Evolutionary conservation across 2,797 vertebrate species (phyloP).

Genomic region (Propithecus perrieri): DNA sequence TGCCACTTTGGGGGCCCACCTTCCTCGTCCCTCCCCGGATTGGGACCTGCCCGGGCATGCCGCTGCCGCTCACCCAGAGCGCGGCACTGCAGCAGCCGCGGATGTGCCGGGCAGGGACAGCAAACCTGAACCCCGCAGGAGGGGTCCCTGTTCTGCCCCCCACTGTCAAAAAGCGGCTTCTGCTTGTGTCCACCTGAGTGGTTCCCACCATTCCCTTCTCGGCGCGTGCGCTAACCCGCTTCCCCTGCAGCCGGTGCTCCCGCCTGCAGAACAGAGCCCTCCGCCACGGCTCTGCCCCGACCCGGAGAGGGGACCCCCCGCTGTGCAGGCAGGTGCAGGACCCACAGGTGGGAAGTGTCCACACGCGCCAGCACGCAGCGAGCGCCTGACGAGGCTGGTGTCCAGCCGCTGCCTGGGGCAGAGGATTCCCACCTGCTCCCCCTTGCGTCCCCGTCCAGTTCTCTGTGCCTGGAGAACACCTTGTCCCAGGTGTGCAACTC

Average conservation of each 20-base stretch:
- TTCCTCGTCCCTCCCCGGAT: not conserved
- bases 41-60: not conserved
- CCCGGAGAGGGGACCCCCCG: not conserved
- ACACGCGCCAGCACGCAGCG: too few species aligned
- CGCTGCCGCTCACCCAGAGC: not conserved
- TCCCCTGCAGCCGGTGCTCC: rapidly evolving
- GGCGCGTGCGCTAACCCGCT: too few species aligned
- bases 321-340: not conserved
- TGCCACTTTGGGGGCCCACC: not conserved
- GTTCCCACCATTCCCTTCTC: not conserved
- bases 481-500: too few species aligned
- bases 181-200: not conserved
- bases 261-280: not conserved
- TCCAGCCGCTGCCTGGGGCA: not conserved
- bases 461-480: too few species aligned
- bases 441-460: too few species aligned
- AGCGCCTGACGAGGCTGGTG: not conserved
- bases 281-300: not conserved
- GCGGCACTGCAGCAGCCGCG: rapidly evolving
- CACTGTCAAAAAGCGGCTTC: too few species aligned
- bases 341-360: not conserved
- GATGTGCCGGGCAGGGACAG: not conserved
- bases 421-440: not conserved
- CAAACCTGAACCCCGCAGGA: not conserved
- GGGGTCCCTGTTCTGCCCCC: not conserved